phyloP scores from a whole-genome alignment of 1,140 invertebrate species.

The Bombus waltoni region DNA sequence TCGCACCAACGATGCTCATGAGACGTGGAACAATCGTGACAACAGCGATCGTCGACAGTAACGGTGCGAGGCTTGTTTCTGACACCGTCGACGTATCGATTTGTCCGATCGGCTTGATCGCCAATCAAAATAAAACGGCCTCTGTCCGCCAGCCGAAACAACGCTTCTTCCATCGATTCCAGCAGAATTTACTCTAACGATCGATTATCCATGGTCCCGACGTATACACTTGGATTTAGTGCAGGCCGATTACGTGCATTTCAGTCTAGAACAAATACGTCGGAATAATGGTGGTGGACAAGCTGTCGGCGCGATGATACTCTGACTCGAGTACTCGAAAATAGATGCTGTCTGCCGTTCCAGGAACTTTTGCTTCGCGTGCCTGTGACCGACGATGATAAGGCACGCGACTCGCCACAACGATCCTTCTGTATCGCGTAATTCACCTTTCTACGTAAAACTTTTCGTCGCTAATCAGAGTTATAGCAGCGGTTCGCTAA shows the following conservation, averaged over 20 bases:
- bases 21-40: conserved; percentile 40
- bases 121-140: conserved; percentile 36
- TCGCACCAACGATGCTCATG: conserved; percentile 41
- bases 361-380: conserved; percentile 28
- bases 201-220: background rate
- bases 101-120: conserved; percentile 12
- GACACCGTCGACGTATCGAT: conserved; percentile 29
- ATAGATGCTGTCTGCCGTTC: conserved; percentile 39
- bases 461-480: background rate
- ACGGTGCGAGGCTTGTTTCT: conserved; percentile 25
- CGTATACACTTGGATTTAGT: background rate
- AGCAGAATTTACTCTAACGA: background rate
- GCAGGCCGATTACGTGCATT: background rate
- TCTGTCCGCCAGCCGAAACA: background rate
- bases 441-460: conserved; percentile 21
- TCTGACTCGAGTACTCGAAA: conserved; percentile 50
- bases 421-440: background rate
- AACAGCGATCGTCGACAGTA: conserved; percentile 32
- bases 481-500: background rate
- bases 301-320: background rate
- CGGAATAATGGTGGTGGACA: background rate
- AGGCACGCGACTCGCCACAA: background rate
- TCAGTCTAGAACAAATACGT: background rate
- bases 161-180: conserved; percentile 25
- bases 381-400: conserved; percentile 23